A percentile compares a stretch with the other conserved stretches of the same genome.
These are phyloP conservation scores for Cichladusa arquata DNA, from an alignment of 2,113 vertebrate species.

Conservation along the genomic window DNA sequence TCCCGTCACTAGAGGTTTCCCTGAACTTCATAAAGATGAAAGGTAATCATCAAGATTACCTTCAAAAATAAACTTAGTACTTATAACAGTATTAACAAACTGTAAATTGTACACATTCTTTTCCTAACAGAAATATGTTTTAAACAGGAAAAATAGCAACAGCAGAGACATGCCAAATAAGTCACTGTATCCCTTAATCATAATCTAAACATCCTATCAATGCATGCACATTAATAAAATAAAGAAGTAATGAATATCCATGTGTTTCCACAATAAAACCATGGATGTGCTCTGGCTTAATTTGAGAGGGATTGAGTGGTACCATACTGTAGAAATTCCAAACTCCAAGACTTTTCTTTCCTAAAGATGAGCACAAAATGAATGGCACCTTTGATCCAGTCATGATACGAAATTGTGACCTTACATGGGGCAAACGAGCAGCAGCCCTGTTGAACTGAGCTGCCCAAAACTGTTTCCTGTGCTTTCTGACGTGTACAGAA, in stretches of 20 bases:
- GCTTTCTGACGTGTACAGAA: background rate
- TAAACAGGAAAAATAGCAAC: background rate
- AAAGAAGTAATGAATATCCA: background rate
- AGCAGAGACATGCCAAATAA: background rate
- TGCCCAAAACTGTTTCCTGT: background rate
- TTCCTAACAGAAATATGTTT: background rate
- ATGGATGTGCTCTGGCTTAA: background rate
- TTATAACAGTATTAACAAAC: background rate
- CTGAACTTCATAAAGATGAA: background rate
- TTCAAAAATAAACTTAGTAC: background rate
- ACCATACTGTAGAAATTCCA: background rate
- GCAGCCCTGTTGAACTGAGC: background rate
- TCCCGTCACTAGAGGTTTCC: background rate
- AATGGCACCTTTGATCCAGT: background rate
- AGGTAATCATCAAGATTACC: background rate
- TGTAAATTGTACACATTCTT: background rate
- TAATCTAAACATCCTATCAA: background rate
- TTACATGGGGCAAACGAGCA: rapidly evolving
- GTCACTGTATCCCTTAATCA: background rate
- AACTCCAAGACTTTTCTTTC: background rate
- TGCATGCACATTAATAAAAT: background rate
- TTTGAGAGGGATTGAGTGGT: background rate
- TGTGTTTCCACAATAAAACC: background rate
- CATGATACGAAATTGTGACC: rapidly evolving
- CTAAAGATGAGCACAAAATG: background rate